These are phyloP conservation scores for Nudaria mundana DNA, from an alignment of 2,888 invertebrate species.

Conservation along the genomic window DNA sequence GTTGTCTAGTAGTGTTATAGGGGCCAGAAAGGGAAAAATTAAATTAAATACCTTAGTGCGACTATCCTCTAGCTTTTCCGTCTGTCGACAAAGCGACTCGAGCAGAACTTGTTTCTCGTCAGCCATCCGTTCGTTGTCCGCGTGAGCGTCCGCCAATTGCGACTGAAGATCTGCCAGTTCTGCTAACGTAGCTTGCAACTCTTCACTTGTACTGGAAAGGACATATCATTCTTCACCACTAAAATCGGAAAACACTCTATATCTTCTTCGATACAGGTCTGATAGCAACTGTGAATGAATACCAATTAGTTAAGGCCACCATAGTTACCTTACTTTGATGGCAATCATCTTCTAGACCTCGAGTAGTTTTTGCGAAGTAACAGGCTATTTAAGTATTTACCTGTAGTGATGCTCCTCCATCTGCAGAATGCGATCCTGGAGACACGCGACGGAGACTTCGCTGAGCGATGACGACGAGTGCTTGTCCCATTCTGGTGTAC, in stretches of 20 bases:
- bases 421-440: conserved; percentile 95
- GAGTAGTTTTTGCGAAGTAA: no score
- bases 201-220: conserved; percentile 90
- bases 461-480: conserved; percentile 92
- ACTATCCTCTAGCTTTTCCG: conserved; percentile 94
- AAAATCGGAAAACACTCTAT: no score
- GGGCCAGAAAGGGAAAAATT: background rate
- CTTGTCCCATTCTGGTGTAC: conserved; percentile 95
- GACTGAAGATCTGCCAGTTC: conserved; percentile 95
- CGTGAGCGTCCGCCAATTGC: conserved; percentile 91
- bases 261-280: no score
- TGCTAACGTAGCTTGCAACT: conserved; percentile 95
- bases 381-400: conserved; percentile 45
- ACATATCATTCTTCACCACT: no score
- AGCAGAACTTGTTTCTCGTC: conserved; percentile 95
- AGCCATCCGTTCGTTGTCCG: conserved; percentile 91
- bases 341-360: no score
- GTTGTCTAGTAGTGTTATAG: no score
- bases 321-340: no score
- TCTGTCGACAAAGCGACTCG: conserved; percentile 95
- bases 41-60: conserved; percentile 82
- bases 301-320: no score
- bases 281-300: no score
- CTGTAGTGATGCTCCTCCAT: conserved; percentile 95
- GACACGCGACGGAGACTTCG: conserved; percentile 94